A percentile compares a stretch with the other conserved stretches of the same genome.
These are phyloP conservation scores for Liolophura sinensis DNA, from an alignment of 1,140 invertebrate species.

Conservation along the genomic window DNA sequence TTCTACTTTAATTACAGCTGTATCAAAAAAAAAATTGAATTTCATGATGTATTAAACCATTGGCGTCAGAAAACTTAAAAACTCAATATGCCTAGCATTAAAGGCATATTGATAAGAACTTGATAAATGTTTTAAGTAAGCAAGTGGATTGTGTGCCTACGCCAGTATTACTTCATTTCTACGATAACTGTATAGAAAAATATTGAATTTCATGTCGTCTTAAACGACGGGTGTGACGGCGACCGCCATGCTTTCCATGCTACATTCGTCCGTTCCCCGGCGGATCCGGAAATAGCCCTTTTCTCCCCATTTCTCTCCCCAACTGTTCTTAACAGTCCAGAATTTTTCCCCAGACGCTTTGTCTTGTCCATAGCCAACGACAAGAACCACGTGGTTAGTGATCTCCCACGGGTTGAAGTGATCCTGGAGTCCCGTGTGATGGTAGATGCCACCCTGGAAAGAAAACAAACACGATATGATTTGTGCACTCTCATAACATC, in stretches of 20 bases:
- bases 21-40: too few relatives aligned
- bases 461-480: neutral
- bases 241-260: conserved; percentile 56
- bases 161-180: too few relatives aligned
- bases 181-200: too few relatives aligned
- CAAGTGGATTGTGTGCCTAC: too few relatives aligned
- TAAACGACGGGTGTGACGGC: conserved; percentile 26
- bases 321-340: conserved; percentile 62
- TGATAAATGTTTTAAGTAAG: too few relatives aligned
- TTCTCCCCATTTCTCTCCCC: conserved; percentile 65
- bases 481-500: too few relatives aligned
- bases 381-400: conserved; percentile 57
- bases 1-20: too few relatives aligned
- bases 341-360: conserved; percentile 36
- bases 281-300: conserved; percentile 63
- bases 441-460: conserved; percentile 56
- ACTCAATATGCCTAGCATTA: too few relatives aligned
- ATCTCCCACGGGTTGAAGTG: conserved; percentile 53
- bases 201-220: neutral
- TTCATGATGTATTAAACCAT: conserved; percentile 13
- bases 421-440: conserved; percentile 40
- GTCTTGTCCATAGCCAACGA: conserved; percentile 56
- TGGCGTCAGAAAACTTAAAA: too few relatives aligned
- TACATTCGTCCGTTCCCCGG: conserved; percentile 63
- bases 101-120: too few relatives aligned